A percentile compares a stretch with the other conserved stretches of the same genome.
phyloP scores from a whole-genome alignment of 1,140 invertebrate species.

The Drosophila punjabiensis region DNA sequence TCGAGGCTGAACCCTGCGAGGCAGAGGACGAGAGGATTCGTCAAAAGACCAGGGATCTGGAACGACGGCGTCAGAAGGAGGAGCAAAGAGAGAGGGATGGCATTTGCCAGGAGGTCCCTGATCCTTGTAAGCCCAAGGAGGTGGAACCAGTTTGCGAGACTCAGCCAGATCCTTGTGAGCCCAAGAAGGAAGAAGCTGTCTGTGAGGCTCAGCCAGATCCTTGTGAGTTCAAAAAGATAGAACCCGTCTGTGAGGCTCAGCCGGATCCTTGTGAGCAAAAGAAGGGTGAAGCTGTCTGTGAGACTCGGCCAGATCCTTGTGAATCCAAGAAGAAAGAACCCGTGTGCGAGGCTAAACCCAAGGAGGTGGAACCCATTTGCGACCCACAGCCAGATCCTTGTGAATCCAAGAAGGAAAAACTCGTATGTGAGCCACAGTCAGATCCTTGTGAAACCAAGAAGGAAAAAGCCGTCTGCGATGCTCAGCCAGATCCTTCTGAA shows the following conservation, averaged over 20 bases:
- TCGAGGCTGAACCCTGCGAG: slow-evolving; percentile 16
- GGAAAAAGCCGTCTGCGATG: no score
- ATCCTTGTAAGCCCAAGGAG: background rate
- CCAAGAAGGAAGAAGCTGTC: background rate
- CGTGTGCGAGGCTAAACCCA: background rate
- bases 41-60: background rate
- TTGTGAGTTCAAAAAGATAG: background rate
- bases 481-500: background rate
- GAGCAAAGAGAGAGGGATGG: background rate
- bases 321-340: background rate
- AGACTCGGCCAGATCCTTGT: background rate
- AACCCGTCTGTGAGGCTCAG: background rate
- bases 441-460: no score
- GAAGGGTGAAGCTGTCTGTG: background rate
- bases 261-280: background rate
- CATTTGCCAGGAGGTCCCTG: background rate
- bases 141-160: background rate
- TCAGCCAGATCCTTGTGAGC: background rate
- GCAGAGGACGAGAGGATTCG: background rate
- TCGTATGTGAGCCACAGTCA: background rate
- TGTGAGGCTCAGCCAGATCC: background rate
- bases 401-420: background rate
- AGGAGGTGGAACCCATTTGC: background rate
- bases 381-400: background rate
- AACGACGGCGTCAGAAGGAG: slow-evolving; percentile 8